Base-by-base conservation (phyloP, 2,797 vertebrate species). In the Tympanoctomys barrerae region DNA sequence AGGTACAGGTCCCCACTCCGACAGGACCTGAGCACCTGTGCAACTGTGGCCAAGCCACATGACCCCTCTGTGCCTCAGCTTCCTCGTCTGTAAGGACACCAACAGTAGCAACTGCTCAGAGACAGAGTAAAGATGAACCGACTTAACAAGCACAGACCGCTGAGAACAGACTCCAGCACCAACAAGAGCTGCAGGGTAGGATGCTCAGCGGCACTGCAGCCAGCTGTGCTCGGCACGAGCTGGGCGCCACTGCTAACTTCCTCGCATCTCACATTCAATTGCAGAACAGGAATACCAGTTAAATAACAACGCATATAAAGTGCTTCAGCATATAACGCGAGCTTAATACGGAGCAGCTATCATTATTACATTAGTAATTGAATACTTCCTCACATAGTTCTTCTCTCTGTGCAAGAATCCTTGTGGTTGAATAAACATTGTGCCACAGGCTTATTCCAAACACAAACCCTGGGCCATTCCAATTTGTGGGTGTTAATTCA, bases 401-500 rank as follows among this genome's bases (percentile, higher is more conserved):
- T 5, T 66, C 16, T 22, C 28, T 68, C 66, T n/a, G 39, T 0
- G 14, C 57, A 78, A 78, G 70, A 62, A 62, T 61, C 86, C 71
- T 0, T 13, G 88, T 33, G 59, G 11, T 8, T 68, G 71, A 94
- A 93, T 61, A 87, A 90, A 91, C 59, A 93, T 77, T 13, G 36
- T 4, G 13, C 82, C 68, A 5, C 1, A 31, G 77, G 49, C 81
- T 89, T 66, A 90, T 82, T 95, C 78, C 85, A 85, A 91, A 94
- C 7, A 91, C 73, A 96, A 93, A 93, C 94, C 85, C 93, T 0
- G 62, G 89, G 96, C 95, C 90, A 62, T 90, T 97, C 90, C 91
- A 93, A 97, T 96, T 83, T 97, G 95, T 97, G 94, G 75, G 95
- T 97, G 97, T 96, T 97, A 94, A 97, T 97, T 96, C 95, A 95